A percentile compares a stretch with the other conserved stretches of the same genome.
phyloP scores from a whole-genome alignment of 2,888 invertebrate genomes.

The Campoletis raptor region DNA sequence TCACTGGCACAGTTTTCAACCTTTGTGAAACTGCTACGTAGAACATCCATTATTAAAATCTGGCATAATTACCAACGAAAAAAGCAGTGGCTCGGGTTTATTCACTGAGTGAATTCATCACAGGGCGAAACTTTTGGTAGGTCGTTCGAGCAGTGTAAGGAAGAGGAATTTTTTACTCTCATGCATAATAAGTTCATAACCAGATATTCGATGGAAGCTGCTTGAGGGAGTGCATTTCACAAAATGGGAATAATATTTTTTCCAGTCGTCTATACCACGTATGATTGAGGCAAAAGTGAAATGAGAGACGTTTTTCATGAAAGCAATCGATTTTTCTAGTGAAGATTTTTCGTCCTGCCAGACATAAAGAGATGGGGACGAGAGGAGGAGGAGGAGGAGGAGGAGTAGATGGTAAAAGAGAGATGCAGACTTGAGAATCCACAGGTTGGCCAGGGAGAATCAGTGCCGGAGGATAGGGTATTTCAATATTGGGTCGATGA shows the following conservation, averaged over 20 bases:
- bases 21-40: slow-evolving; percentile 2
- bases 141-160: not conserved
- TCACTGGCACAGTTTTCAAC: not conserved
- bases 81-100: not conserved
- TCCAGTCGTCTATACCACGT: slow-evolving; percentile 6
- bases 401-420: slow-evolving; percentile 22
- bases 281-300: slow-evolving; percentile 26
- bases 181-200: slow-evolving; percentile 11
- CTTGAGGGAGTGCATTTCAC: not conserved
- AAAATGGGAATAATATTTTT: not conserved
- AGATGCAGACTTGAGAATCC: slow-evolving; percentile 62
- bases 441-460: slow-evolving; percentile 73
- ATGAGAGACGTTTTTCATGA: slow-evolving; percentile 7
- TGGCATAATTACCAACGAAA: slow-evolving; percentile 1
- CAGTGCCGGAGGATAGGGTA: slow-evolving; percentile 66
- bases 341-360: not conserved
- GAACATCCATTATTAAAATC: slow-evolving; percentile 41
- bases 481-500: slow-evolving; percentile 76
- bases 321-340: slow-evolving; percentile 30
- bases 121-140: not conserved
- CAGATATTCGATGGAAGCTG: slow-evolving; percentile 23
- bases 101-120: slow-evolving; percentile 18
- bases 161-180: not conserved
- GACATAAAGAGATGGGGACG: slow-evolving; percentile 9
- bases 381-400: slow-evolving; percentile 16